Evolutionary conservation across 2,888 invertebrate species (phyloP), one percentile per base, ranked within the genome.

Genomic region (Drosophila yooni): DNA sequence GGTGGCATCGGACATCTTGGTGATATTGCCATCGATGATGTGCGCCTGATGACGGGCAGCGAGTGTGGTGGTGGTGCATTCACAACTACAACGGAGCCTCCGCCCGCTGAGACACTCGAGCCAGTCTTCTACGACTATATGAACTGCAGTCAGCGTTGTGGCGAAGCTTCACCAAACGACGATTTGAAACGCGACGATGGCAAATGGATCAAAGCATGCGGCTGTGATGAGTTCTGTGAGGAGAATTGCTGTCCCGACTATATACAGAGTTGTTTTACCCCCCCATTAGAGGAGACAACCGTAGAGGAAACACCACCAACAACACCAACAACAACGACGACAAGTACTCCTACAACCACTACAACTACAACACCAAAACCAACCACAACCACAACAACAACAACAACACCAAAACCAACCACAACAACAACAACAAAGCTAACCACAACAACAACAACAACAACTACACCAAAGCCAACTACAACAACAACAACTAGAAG

Each of bases 1-100:
- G 94, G 96, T 36, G 97, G 97, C 0, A 80, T 84, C 0, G 94
- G 94, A 29, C 96, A 95, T 76, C 94, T 96, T 10, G 96, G 97
- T 62, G 97, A 97, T 89, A 96, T 96, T 40, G 97, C 97, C 0
- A 94, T 97, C 18, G 97, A 98, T 81, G 97, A 98, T 90, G 95
- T 97, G 0, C 94, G 94, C 10, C 93, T 97, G 36, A 93, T 95
- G 34, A 94, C 94, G 38, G 91, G 90, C 36, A 76, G 64, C 0
- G 89, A 91, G 1, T 92, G 93, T 66, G 84, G 81, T 1, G 61
- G 57, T 2, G 52, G 56, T 1, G 63, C 0, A 0, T 31, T 36
- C 36, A 76, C 27, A 33, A 82, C 59, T 38, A 87, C 64, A 33
- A 64, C 79, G 2, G 89, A 81, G 25, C 54, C 15, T 27, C 34